Percentiles rank a stretch among this genome's conserved stretches.
Conservation (phyloP, 2,888 invertebrate genomes). For the Gisinianus flammeolus region DNA sequence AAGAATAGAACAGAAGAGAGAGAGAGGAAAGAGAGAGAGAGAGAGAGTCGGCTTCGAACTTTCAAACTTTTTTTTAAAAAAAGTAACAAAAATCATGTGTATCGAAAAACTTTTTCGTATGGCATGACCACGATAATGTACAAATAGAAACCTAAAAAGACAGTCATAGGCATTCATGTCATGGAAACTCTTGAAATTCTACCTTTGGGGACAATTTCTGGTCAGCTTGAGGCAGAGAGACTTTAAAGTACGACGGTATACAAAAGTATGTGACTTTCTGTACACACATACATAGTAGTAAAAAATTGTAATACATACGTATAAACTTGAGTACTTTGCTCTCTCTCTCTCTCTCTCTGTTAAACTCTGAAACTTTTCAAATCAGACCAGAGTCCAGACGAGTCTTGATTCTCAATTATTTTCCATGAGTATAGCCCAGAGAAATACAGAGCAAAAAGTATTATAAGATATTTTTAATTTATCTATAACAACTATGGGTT, state of each 20-base stretch:
- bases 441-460: no score
- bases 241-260: no score
- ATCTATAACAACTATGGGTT: no score
- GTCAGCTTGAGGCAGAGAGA: not conserved
- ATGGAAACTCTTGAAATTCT: slow-evolving; percentile 12
- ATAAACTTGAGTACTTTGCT: no score
- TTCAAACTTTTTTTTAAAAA: slow-evolving; percentile 13
- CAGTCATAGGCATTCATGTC: not conserved
- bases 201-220: not conserved
- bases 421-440: no score
- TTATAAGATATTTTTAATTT: no score
- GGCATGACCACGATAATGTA: not conserved
- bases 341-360: slow-evolving; percentile 2
- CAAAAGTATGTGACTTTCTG: no score
- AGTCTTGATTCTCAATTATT: not conserved
- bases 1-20: not conserved
- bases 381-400: no score
- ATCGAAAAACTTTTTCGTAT: not conserved
- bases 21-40: not conserved
- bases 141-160: not conserved
- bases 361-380: not conserved
- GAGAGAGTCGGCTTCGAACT: not conserved
- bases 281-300: no score
- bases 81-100: slow-evolving; percentile 21
- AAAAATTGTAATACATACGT: no score